Percentiles rank a stretch among this genome's conserved stretches.
Evolutionary conservation across 2,888 invertebrate species (phyloP).

Genomic region (Macrosiphum euphorbiae): DNA sequence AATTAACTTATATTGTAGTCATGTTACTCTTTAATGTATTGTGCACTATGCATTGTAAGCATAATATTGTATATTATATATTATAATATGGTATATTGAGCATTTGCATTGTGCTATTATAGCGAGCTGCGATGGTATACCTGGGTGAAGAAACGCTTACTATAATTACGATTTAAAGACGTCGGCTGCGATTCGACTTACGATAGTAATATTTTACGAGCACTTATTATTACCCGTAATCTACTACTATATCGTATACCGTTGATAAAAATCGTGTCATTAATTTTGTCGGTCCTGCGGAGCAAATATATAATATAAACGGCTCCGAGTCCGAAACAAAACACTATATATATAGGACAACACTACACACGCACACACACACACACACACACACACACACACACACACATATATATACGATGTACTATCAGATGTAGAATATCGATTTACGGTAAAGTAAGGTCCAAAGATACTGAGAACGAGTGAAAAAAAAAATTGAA

Average conservation of each 20-base stretch:
- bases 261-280: conserved; percentile 4
- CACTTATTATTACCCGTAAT: not conserved
- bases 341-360: not conserved
- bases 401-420: not conserved
- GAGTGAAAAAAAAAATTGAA: not conserved
- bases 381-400: no score
- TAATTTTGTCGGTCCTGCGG: not conserved
- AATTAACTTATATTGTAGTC: not conserved
- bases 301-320: not conserved
- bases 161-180: conserved; percentile 13
- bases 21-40: not conserved
- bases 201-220: conserved; percentile 4
- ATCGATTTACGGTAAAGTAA: not conserved
- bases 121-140: not conserved
- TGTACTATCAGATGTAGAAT: not conserved
- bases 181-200: not conserved
- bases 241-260: not conserved
- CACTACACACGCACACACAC: no score
- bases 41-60: not conserved
- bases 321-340: not conserved
- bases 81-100: not conserved
- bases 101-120: conserved; percentile 12
- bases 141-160: not conserved
- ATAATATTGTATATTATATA: not conserved
- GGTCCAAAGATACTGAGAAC: not conserved